Percentiles rank a stretch among this genome's conserved stretches.
Conservation (phyloP, 2,888 invertebrate genomes). For the Cosmia pyralina region DNA sequence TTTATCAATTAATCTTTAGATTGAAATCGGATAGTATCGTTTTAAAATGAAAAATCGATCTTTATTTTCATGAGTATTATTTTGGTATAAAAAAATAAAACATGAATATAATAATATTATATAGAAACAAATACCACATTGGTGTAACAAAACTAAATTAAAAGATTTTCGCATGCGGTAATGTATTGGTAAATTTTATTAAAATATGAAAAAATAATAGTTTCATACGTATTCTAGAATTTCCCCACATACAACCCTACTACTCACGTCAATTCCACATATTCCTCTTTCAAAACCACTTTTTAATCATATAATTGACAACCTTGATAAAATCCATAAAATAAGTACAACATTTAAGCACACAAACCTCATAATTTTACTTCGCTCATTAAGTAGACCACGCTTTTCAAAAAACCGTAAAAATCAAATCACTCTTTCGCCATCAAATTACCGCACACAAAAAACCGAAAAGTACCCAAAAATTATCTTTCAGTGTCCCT, state of each 20-base stretch:
- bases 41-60: conserved; percentile 13
- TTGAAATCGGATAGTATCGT: conserved; percentile 36
- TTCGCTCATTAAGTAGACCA: not conserved
- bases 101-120: conserved; percentile 7
- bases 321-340: conserved; percentile 40
- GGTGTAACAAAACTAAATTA: not conserved
- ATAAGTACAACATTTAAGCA: conserved; percentile 35
- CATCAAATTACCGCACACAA: conserved; percentile 54
- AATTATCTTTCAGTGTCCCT: conserved; percentile 87
- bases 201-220: not conserved
- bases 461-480: conserved; percentile 56
- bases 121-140: conserved; percentile 27
- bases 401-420: conserved; percentile 16
- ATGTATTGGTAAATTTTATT: conserved; percentile 23
- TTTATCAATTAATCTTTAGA: conserved; percentile 34
- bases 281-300: conserved; percentile 11
- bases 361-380: not conserved
- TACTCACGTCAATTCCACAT: conserved; percentile 37
- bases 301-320: conserved; percentile 56
- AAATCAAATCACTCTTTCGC: conserved; percentile 34
- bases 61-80: conserved; percentile 18
- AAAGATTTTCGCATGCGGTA: conserved; percentile 54
- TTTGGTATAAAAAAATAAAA: conserved; percentile 3
- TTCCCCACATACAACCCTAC: conserved; percentile 6
- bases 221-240: not conserved